Percentiles rank a stretch among this genome's conserved stretches.
These are phyloP conservation scores for Acanthornis magna DNA, from an alignment of 2,797 vertebrate genomes.

Conservation along the genomic window DNA sequence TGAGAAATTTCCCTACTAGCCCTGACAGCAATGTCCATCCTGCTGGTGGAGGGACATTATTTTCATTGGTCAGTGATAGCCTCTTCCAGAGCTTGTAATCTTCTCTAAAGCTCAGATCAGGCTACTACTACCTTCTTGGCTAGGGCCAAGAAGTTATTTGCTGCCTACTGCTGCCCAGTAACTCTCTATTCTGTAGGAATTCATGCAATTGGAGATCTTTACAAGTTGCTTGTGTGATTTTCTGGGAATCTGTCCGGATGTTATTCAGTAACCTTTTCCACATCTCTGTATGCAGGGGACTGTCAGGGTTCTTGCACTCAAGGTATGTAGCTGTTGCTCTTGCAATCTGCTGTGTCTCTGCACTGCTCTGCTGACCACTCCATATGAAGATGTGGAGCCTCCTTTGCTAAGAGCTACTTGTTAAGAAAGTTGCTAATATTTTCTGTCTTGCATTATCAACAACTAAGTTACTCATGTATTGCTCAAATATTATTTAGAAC, in stretches of 20 bases:
- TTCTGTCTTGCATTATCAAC: not conserved
- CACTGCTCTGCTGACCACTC: not conserved
- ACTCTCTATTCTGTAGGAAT: not conserved
- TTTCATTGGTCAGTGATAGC: not conserved
- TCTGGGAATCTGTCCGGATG: not conserved
- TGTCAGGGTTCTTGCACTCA: not conserved
- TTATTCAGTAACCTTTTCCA: not conserved
- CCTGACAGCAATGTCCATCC: not conserved
- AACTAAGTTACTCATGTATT: not conserved
- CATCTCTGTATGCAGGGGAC: not conserved
- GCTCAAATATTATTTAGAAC: not conserved
- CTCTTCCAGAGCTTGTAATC: not conserved
- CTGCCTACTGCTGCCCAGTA: not conserved
- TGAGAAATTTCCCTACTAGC: not conserved
- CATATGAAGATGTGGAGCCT: not conserved
- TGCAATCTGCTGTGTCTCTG: not conserved
- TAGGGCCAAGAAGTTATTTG: not conserved
- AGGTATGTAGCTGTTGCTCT: not conserved
- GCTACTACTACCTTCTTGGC: not conserved
- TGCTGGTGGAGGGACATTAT: not conserved
- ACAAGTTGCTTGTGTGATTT: not conserved
- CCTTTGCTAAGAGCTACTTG: not conserved
- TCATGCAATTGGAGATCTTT: not conserved
- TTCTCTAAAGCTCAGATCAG: not conserved
- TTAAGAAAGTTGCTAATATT: not conserved